These are phyloP conservation scores for Ameiurus melas DNA, from an alignment of 2,113 vertebrate genomes.

Conservation along the genomic window DNA sequence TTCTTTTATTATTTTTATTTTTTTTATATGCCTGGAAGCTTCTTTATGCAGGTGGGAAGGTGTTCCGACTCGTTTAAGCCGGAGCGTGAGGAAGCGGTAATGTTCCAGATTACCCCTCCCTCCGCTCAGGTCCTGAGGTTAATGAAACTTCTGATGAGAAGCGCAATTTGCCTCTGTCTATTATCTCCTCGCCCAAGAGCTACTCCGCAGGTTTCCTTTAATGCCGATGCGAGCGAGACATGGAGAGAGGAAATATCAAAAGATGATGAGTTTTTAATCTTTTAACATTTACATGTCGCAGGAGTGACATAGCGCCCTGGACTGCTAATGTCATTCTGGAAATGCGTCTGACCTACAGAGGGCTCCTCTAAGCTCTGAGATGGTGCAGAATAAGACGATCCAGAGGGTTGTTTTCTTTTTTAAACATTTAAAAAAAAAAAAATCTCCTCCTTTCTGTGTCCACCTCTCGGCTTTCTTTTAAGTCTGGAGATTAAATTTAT, in stretches of 20 bases:
- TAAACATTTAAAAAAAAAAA: too few relatives aligned
- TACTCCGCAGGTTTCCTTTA: constrained; percentile 53
- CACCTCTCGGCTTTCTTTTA: constrained; percentile 8
- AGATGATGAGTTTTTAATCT: constrained; percentile 81
- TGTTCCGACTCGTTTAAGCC: constrained; percentile 59
- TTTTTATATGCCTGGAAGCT: constrained; percentile 24
- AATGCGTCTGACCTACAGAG: constrained; percentile 65
- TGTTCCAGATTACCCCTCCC: constrained; percentile 75
- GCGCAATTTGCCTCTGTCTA: constrained; percentile 74
- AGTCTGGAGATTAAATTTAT: constrained; percentile 37
- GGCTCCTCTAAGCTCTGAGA: constrained; percentile 64
- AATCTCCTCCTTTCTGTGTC: neutral
- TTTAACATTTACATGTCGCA: constrained; percentile 77
- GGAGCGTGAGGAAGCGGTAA: constrained; percentile 75
- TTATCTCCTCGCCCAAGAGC: constrained; percentile 73
- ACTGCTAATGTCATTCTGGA: constrained; percentile 62
- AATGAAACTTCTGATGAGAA: constrained; percentile 82
- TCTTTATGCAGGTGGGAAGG: constrained; percentile 61
- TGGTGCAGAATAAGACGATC: constrained; percentile 62
- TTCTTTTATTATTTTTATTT: too few relatives aligned
- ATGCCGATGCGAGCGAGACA: constrained; percentile 49
- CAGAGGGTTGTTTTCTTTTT: neutral
- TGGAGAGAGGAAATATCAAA: constrained; percentile 58
- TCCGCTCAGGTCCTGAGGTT: constrained; percentile 72
- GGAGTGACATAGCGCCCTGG: constrained; percentile 64